Conservation (phyloP, 37 sponge, comb jelly and placozoan genomes). For the Cladorhizidae sp. region DNA sequence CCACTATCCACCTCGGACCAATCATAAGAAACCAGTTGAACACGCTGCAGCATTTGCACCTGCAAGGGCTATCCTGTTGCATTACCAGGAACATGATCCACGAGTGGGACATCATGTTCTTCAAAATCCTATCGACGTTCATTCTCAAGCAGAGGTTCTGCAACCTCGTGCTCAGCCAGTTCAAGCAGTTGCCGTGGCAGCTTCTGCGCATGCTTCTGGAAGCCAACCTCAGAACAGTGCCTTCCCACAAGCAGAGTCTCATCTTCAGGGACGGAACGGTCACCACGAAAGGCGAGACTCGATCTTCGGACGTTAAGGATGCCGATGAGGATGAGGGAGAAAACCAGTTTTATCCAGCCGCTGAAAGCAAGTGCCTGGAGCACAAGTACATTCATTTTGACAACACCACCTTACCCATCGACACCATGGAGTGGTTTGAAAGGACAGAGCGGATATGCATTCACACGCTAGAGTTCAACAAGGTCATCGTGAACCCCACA, state of each 20-base stretch:
- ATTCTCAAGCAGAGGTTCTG: conserved; percentile 1
- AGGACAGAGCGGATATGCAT: neutral
- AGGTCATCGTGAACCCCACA: neutral
- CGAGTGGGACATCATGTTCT: neutral
- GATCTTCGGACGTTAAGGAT: neutral
- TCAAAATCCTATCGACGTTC: neutral
- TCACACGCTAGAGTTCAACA: conserved; percentile 12
- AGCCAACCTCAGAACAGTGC: neutral
- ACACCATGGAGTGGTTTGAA: neutral
- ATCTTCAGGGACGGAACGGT: neutral
- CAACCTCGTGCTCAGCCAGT: neutral
- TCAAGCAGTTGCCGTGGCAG: neutral
- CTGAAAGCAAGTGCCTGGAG: neutral
- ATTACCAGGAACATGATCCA: neutral
- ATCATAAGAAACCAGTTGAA: conserved; percentile 5
- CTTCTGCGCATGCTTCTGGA: neutral
- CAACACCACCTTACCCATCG: neutral
- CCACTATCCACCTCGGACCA: neutral
- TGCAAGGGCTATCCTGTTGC: neutral
- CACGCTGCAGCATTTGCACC: neutral
- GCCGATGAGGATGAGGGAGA: neutral
- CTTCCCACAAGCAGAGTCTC: neutral
- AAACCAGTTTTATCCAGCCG: neutral
- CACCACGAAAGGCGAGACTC: neutral
- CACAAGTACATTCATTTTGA: conserved; percentile 7